Conservation (phyloP, 2,888 invertebrate species). For the Xanthorhoe designata region DNA sequence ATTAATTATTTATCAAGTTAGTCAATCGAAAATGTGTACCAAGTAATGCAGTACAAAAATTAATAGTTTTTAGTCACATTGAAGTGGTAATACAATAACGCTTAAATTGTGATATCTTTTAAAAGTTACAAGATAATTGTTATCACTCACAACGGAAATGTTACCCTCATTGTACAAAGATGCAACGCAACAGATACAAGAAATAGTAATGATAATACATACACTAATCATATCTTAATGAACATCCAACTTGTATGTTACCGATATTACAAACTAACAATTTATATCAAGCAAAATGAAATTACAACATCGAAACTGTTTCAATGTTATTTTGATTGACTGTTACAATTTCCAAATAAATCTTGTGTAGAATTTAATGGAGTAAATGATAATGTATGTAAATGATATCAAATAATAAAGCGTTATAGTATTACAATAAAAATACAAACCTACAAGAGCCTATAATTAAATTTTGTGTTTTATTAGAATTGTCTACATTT, state of each 20-base stretch:
- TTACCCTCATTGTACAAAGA: not conserved
- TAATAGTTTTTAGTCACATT: conserved; percentile 28
- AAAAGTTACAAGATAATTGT: conserved; percentile 3
- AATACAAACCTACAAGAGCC: conserved; percentile 12
- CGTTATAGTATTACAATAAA: conserved; percentile 2
- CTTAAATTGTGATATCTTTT: conserved; percentile 3
- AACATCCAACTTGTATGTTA: too few relatives aligned
- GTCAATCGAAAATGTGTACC: conserved; percentile 25
- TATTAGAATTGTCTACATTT: too few relatives aligned
- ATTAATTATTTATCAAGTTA: conserved; percentile 32
- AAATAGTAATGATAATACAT: too few relatives aligned
- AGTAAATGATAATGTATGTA: not conserved
- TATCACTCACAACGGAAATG: not conserved
- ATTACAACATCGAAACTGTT: too few relatives aligned
- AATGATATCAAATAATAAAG: not conserved
- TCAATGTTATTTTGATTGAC: too few relatives aligned
- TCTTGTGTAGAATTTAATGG: too few relatives aligned
- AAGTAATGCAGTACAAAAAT: conserved; percentile 22
- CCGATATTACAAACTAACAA: too few relatives aligned
- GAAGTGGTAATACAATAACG: conserved; percentile 13
- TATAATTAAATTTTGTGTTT: not conserved
- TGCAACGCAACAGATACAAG: not conserved
- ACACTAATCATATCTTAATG: too few relatives aligned
- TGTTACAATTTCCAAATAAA: too few relatives aligned
- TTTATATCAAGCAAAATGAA: too few relatives aligned